Base-by-base conservation (phyloP, 2,797 vertebrate species). In the Amblyraja radiata region DNA sequence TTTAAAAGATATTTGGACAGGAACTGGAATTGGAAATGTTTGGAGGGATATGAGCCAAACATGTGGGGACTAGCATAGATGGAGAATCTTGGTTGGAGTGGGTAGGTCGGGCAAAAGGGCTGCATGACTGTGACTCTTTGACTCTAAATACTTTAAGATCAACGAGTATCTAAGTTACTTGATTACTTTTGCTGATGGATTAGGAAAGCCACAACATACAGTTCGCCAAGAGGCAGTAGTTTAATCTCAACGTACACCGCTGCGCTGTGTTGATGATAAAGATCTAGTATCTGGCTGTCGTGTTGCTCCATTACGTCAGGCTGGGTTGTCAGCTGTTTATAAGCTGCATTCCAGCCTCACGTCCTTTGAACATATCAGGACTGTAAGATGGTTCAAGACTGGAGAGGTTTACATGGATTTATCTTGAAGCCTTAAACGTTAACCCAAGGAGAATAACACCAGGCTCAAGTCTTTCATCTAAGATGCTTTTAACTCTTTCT, bases 401-500 rank as follows among this genome's bases (percentile, higher is more conserved):
- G 63, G 36, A 73, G 65, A 73, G 68, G 8, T 32, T 71, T 73
- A 91, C 21, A 36, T 91, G 88, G 68, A 91, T 28, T 71, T 54
- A 73, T 36, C 36, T 73, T 46, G 36, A 71, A 91, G 36, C 46
- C 68, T 91, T 18, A 71, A 39, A 65, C 61, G 18, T 10, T 16
- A 39, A 36, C 58, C 16, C 32, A 65, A 7, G 88, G 88, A 46
- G 88, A 71, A 63, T 63, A 28, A 61, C 13, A 86, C 83, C 58
- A 63, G 6, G 58, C n/a, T 32, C 88, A 46, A 73, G 68, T 91
- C 88, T 39, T 73, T 91, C 36, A 91, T 63, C 68, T 73, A 65
- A 73, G 68, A 46, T 18, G 10, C 65, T 91, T 73, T 91, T 91
- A 73, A 91, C 65, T 74, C 36, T 74, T 71, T 71, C 88, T 91